Percentiles rank a stretch among this genome's conserved stretches.
These are phyloP conservation scores for Limanda limanda DNA, from an alignment of 2,113 vertebrate species.

Conservation along the genomic window DNA sequence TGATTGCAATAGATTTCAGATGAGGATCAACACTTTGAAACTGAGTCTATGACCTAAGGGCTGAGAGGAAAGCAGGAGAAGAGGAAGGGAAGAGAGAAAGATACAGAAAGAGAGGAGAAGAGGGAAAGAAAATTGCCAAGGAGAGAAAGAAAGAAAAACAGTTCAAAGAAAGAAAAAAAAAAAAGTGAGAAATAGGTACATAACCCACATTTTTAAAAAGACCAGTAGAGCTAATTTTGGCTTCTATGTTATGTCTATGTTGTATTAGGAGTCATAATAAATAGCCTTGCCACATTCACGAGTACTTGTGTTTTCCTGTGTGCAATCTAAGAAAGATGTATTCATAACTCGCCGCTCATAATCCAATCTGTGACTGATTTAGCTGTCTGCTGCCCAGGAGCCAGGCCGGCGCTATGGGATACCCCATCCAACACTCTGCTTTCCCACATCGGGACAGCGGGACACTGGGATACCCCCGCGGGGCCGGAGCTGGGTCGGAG, in stretches of 20 bases:
- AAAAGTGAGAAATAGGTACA: constrained; percentile 80
- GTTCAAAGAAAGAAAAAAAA: background rate
- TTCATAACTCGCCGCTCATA: constrained; percentile 65
- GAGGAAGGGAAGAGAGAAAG: constrained; percentile 49
- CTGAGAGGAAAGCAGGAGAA: constrained; percentile 74
- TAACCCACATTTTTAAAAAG: constrained; percentile 57
- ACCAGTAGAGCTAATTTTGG: constrained; percentile 83
- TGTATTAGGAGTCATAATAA: constrained; percentile 54
- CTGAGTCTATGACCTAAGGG: constrained; percentile 84
- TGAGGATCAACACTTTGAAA: constrained; percentile 90
- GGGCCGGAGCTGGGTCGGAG: constrained; percentile 56
- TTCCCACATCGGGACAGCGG: constrained; percentile 68
- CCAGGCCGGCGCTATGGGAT: constrained; percentile 85
- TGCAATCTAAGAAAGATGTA: constrained; percentile 72
- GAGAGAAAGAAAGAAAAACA: constrained; percentile 64
- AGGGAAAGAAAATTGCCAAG: constrained; percentile 29
- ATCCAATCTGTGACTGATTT: constrained; percentile 94
- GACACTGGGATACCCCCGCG: constrained; percentile 68
- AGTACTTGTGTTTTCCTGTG: constrained; percentile 54
- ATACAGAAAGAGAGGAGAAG: constrained; percentile 56
- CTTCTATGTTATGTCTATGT: constrained; percentile 59
- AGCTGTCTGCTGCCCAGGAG: constrained; percentile 88
- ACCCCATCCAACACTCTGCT: constrained; percentile 83
- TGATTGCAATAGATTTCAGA: constrained; percentile 89
- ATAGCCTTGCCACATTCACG: constrained; percentile 44